phyloP scores from a whole-genome alignment of 2,113 vertebrate genomes.

The Progne subis region DNA sequence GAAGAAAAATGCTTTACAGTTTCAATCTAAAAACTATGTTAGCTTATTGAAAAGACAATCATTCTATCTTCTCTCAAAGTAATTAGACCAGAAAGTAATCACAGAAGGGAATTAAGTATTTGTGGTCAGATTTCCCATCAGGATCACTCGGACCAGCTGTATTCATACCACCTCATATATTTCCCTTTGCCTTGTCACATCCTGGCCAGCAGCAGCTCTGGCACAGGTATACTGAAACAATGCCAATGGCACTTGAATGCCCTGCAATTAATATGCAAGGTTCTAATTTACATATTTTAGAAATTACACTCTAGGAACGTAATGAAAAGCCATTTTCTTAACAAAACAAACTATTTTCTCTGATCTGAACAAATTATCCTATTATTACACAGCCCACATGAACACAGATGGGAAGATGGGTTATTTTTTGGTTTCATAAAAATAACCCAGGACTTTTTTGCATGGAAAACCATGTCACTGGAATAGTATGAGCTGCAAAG shows the following conservation, averaged over 20 bases:
- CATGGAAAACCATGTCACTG: background rate
- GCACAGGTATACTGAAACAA: background rate
- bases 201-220: background rate
- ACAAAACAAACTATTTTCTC: background rate
- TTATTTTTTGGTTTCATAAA: background rate
- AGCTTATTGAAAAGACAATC: background rate
- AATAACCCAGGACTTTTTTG: background rate
- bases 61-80: background rate
- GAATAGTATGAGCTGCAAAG: slow-evolving; percentile 18
- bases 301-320: background rate
- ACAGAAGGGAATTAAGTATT: background rate
- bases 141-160: background rate
- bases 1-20: background rate
- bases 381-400: background rate
- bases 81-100: slow-evolving; percentile 36
- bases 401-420: background rate
- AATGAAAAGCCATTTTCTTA: slow-evolving; percentile 12
- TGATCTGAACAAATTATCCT: background rate
- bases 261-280: background rate
- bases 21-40: background rate
- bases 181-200: background rate
- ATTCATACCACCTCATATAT: background rate
- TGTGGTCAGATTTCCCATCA: background rate
- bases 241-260: background rate
- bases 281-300: background rate